phyloP scores from a whole-genome alignment of 2,888 invertebrate genomes.

The Oligia strigilis region DNA sequence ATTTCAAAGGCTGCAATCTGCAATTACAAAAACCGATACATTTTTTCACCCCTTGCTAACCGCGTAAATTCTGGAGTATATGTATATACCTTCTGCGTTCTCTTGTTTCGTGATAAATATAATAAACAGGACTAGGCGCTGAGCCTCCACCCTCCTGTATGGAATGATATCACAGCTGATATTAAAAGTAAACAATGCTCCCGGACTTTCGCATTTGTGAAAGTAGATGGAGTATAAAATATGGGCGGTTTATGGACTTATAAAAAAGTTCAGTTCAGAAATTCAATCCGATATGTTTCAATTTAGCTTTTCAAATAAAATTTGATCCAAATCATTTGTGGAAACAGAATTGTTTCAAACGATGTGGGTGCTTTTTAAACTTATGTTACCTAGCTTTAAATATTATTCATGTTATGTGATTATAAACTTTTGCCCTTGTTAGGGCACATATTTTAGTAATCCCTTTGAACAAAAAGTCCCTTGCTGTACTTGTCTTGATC shows the following conservation, averaged over 20 bases:
- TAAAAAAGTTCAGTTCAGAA: slow-evolving; percentile 54
- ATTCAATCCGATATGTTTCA: slow-evolving; percentile 61
- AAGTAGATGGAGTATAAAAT: slow-evolving; percentile 63
- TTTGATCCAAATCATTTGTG: slow-evolving; percentile 30
- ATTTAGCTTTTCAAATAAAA: slow-evolving; percentile 58
- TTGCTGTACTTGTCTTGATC: too few relatives aligned
- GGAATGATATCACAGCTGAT: slow-evolving; percentile 66
- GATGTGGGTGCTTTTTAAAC: not conserved
- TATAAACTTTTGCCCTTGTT: not conserved
- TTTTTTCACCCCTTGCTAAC: not conserved
- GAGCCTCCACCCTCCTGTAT: slow-evolving; percentile 58
- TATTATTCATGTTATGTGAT: not conserved
- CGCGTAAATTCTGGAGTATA: not conserved
- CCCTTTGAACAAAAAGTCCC: not conserved
- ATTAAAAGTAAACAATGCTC: slow-evolving; percentile 77
- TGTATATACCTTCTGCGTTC: slow-evolving; percentile 41
- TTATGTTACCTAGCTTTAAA: not conserved
- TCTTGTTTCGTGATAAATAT: slow-evolving; percentile 60
- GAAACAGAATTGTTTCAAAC: slow-evolving; percentile 15
- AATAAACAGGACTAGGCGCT: slow-evolving; percentile 69
- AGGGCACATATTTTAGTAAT: not conserved
- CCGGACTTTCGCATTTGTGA: slow-evolving; percentile 68
- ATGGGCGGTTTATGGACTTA: slow-evolving; percentile 59
- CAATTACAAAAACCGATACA: not conserved
- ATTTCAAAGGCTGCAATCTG: too few relatives aligned